A percentile compares a stretch with the other conserved stretches of the same genome.
Evolutionary conservation across 2,888 invertebrate genomes (phyloP).

Genomic region (Hoplodrina blanda): DNA sequence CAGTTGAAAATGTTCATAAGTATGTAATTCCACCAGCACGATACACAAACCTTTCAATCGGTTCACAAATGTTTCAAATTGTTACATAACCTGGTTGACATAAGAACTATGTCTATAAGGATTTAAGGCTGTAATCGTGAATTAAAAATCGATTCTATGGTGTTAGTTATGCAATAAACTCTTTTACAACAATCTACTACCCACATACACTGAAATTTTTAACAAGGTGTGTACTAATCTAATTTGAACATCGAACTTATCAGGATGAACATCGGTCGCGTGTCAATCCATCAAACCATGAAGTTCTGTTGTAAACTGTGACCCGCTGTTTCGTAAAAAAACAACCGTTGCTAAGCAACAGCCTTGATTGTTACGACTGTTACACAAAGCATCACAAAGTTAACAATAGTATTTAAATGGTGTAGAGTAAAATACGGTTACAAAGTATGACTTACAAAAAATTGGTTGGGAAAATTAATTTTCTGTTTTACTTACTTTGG

Average conservation of each 20-base stretch:
- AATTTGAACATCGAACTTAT: conserved; percentile 65
- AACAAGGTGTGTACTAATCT: conserved; percentile 45
- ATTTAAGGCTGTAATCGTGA: too few relatives aligned
- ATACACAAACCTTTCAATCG: too few relatives aligned
- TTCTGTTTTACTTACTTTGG: conserved; percentile 16
- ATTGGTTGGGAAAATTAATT: conserved; percentile 23
- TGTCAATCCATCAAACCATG: conserved; percentile 79
- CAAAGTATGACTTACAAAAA: conserved; percentile 42
- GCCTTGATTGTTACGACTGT: conserved; percentile 80
- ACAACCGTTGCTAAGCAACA: conserved; percentile 67
- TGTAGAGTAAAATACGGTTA: conserved; percentile 55
- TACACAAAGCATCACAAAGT: conserved; percentile 74
- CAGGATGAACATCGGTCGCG: conserved; percentile 71
- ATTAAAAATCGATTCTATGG: not conserved
- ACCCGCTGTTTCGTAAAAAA: conserved; percentile 78
- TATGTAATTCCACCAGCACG: too few relatives aligned
- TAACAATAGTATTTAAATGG: conserved; percentile 68
- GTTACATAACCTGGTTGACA: too few relatives aligned
- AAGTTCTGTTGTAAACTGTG: conserved; percentile 80
- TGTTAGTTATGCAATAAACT: not conserved
- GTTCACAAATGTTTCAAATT: too few relatives aligned
- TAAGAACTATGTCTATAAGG: too few relatives aligned
- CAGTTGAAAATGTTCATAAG: too few relatives aligned
- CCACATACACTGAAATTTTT: conserved; percentile 14
- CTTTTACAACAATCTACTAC: not conserved